Evolutionary conservation across 2,797 vertebrate species (phyloP), one percentile per base, ranked within the genome.

Genomic region (Streptopelia turtur): DNA sequence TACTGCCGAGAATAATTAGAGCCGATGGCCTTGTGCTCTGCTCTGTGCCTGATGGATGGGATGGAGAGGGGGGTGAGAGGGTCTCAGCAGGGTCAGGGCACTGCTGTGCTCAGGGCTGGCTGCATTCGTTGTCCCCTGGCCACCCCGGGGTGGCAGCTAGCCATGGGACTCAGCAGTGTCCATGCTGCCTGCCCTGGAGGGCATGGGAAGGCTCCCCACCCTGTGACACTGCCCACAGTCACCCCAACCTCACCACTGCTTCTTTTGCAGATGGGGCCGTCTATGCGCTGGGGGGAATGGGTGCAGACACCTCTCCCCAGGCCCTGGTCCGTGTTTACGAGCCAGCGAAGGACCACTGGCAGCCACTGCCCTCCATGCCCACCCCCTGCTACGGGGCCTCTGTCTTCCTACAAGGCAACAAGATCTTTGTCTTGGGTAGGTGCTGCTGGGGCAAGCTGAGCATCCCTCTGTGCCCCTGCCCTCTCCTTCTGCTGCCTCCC

Each of bases 241-340:
- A 4, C 5, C n/a, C 10, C 18, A 47, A 4, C 55, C 75, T 90
- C 45, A 86, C 75, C 4, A 20, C 53, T 28, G 59, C 68, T 88
- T 97, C 70, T 97, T 88, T 93, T 94, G 82, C 98, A 99, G 99
- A 99, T 79, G 99, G 99, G 80, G 98, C 98, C 68, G 97, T 99
- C 84, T 99, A 99, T 8, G 99, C 99, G 0, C 84, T 99, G 33
- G 99, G 99, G 27, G 99, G 99, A 24, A 99, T 99, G 99, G 99
- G 99, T 64, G 94, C 97, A 0, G 99, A 99, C 97, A 99, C 99
- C 0, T 97, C 98, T 23, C 99, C 99, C 12, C 99, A 99, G 98
- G 99, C 99, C 1, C 97, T 99, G 95, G 98, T 99, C 78, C 98
- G 99, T 27, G 98, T 99, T 47, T 99, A 99, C 24, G 99, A 99